A percentile compares a stretch with the other conserved stretches of the same genome.
Conservation (phyloP, 2,113 vertebrate genomes). For the Phaetusa simplex region DNA sequence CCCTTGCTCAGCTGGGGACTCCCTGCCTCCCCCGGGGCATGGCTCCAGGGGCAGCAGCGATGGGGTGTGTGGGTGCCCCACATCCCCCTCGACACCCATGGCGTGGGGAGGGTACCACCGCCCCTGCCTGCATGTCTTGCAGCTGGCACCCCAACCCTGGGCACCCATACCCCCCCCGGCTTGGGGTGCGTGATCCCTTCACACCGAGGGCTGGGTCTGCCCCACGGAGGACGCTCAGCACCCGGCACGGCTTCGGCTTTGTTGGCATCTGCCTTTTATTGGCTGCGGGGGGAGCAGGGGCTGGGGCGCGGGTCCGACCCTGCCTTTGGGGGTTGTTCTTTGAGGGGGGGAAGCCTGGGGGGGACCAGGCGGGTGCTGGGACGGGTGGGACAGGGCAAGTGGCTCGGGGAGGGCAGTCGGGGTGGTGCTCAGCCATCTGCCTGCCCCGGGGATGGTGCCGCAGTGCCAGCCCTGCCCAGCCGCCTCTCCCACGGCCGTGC, state of each 20-base stretch:
- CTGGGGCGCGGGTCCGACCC: neutral
- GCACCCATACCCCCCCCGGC: neutral
- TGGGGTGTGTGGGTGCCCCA: accelerated
- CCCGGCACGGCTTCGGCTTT: neutral
- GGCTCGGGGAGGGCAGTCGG: accelerated
- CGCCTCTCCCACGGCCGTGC: accelerated
- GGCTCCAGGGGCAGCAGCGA: neutral
- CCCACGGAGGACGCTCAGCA: neutral
- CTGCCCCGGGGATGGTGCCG: neutral
- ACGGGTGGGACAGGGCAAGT: accelerated
- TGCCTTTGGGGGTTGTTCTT: neutral
- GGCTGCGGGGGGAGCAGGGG: neutral
- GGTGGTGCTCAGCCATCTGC: neutral
- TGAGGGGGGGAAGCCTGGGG: neutral
- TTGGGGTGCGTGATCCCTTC: neutral
- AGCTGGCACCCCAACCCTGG: neutral
- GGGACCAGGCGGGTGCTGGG: neutral
- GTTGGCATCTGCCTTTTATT: slow-evolving; percentile 59
- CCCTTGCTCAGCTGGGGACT: neutral
- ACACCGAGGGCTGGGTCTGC: neutral
- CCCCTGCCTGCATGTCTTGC: neutral
- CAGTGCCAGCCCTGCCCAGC: neutral
- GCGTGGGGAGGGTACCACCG: accelerated
- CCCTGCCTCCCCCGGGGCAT: accelerated
- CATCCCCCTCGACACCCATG: neutral